Percentiles rank a stretch among this genome's conserved stretches.
Conservation (phyloP, 2,113 vertebrate genomes). For the Trogon surrucura region DNA sequence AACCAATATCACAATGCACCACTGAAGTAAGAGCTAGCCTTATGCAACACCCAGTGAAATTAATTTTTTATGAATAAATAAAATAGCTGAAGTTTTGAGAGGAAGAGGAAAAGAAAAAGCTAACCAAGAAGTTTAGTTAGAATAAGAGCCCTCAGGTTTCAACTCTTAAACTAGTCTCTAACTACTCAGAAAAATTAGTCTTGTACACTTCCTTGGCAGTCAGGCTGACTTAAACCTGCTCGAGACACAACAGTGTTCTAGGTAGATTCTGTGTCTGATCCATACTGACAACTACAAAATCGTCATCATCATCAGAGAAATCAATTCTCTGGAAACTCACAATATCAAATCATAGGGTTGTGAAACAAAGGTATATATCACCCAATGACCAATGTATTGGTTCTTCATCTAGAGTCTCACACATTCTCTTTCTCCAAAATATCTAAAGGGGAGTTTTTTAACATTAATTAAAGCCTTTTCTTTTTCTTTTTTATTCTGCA, state of each 20-base stretch:
- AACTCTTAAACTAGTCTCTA: neutral
- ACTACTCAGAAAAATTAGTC: neutral
- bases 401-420: neutral
- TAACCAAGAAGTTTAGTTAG: neutral
- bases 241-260: neutral
- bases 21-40: neutral
- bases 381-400: fast-evolving
- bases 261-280: neutral
- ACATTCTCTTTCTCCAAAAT: neutral
- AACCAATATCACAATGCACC: neutral
- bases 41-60: neutral
- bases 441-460: neutral
- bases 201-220: neutral
- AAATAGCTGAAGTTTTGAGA: neutral
- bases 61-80: neutral
- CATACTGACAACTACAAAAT: neutral
- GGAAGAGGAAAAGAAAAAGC: neutral
- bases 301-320: neutral
- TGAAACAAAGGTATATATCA: neutral
- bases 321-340: neutral
- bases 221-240: neutral
- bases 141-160: neutral
- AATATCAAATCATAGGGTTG: neutral
- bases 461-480: neutral
- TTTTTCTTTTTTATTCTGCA: neutral